Evolutionary conservation across 2,797 vertebrate species (phyloP).

Genomic region (Xiphophorus birchmanni): DNA sequence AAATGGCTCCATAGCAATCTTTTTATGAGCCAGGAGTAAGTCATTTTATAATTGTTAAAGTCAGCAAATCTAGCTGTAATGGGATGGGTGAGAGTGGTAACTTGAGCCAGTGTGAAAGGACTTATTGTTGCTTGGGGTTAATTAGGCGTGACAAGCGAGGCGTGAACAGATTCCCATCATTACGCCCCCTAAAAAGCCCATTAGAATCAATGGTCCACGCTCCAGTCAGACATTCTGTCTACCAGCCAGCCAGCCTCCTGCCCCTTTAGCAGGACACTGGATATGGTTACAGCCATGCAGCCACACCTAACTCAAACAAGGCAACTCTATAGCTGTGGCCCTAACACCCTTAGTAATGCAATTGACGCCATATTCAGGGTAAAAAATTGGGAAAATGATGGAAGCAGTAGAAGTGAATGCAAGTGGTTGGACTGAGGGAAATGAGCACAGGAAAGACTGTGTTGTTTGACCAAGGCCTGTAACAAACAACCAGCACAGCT

Average conservation of each 20-base stretch:
- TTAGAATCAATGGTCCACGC: constrained; percentile 87
- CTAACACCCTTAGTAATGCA: constrained; percentile 83
- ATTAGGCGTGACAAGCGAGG: constrained; percentile 87
- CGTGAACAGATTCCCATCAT: constrained; percentile 90
- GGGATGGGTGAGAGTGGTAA: constrained; percentile 71
- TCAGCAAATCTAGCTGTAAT: constrained; percentile 56
- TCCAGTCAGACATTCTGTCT: constrained; percentile 85
- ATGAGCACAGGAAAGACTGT: constrained; percentile 27
- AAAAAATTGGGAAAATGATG: constrained; percentile 52
- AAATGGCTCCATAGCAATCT: constrained; percentile 27
- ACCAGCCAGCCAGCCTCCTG: constrained; percentile 72
- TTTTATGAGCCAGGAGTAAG: constrained; percentile 27
- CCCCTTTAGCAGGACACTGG: constrained; percentile 72
- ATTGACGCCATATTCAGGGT: constrained; percentile 73
- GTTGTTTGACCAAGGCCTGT: constrained; percentile 47
- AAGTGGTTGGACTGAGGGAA: constrained; percentile 26
- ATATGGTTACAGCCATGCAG: constrained; percentile 80
- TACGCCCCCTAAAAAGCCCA: constrained; percentile 85
- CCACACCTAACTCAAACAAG: constrained; percentile 73
- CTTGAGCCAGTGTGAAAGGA: constrained; percentile 86
- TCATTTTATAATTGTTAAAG: constrained; percentile 46
- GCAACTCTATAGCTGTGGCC: constrained; percentile 76
- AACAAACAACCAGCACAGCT: constrained; percentile 71
- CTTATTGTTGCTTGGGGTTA: constrained; percentile 85
- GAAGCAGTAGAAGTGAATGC: constrained; percentile 52